Evolutionary conservation across 2,113 vertebrate genomes (phyloP).

Genomic region (Zootoca vivipara): DNA sequence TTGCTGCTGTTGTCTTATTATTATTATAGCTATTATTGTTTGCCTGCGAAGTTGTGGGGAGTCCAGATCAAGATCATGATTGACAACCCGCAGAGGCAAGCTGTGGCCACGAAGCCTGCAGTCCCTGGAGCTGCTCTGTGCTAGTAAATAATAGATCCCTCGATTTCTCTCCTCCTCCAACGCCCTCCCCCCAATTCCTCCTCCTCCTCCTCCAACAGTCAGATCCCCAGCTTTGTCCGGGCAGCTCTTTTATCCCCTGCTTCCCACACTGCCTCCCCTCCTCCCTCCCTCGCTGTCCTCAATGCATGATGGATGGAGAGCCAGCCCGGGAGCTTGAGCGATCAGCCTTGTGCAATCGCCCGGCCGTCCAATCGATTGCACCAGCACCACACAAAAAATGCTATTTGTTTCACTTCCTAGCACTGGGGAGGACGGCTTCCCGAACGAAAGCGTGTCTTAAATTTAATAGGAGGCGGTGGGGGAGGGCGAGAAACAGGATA

Average conservation of each 20-base stretch:
- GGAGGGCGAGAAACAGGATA: not conserved
- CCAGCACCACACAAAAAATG: not conserved
- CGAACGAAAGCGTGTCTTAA: not conserved
- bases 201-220: not conserved
- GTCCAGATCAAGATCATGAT: not conserved
- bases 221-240: slow-evolving; percentile 2
- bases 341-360: slow-evolving; percentile 10
- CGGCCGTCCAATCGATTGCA: slow-evolving; percentile 7
- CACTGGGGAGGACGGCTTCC: not conserved
- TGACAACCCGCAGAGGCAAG: not conserved
- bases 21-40: not conserved
- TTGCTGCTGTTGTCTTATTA: no score
- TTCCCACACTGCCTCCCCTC: not conserved
- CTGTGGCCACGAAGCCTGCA: not conserved
- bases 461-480: no score
- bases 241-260: not conserved
- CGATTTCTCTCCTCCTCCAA: not conserved
- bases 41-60: not conserved
- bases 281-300: not conserved
- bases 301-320: not conserved
- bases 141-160: slow-evolving; percentile 1
- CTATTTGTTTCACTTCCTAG: not conserved
- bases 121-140: not conserved
- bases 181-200: not conserved
- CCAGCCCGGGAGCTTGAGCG: rapidly evolving